These are phyloP conservation scores for Drosophila koepferae DNA, from an alignment of 2,888 invertebrate species.

Conservation along the genomic window DNA sequence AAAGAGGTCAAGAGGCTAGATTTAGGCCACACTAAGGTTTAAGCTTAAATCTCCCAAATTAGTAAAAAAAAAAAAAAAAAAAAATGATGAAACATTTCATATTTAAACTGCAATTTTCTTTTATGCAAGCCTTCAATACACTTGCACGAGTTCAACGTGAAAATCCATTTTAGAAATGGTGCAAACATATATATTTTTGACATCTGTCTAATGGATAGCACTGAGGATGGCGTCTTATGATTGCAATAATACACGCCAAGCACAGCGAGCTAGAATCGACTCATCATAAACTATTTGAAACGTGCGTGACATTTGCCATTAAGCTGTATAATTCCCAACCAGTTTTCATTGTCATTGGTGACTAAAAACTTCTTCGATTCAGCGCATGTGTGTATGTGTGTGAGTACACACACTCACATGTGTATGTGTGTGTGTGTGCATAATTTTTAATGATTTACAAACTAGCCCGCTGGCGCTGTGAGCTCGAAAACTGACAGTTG, in stretches of 20 bases:
- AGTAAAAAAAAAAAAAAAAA: too few species aligned
- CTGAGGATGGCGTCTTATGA: not conserved
- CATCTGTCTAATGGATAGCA: not conserved
- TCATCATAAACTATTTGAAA: slow-evolving; percentile 55
- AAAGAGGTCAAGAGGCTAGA: not conserved
- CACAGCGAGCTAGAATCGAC: not conserved
- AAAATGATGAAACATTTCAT: not conserved
- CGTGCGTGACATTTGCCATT: slow-evolving; percentile 84
- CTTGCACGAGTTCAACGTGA: not conserved
- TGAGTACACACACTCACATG: slow-evolving; percentile 40
- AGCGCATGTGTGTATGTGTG: slow-evolving; percentile 58
- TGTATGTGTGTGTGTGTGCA: slow-evolving; percentile 68
- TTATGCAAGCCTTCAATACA: not conserved
- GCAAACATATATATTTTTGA: not conserved
- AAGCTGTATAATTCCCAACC: slow-evolving; percentile 77
- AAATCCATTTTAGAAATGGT: too few species aligned
- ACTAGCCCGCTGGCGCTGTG: slow-evolving; percentile 68
- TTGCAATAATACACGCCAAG: slow-evolving; percentile 22
- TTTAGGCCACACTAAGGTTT: not conserved
- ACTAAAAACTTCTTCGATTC: slow-evolving; percentile 53
- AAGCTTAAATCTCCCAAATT: too few species aligned
- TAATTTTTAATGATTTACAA: slow-evolving; percentile 83
- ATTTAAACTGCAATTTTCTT: not conserved
- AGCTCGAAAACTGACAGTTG: slow-evolving; percentile 83
- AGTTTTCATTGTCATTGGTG: slow-evolving; percentile 67